Evolutionary conservation across 2,888 invertebrate species (phyloP).

Genomic region (Heliconius charithonia): DNA sequence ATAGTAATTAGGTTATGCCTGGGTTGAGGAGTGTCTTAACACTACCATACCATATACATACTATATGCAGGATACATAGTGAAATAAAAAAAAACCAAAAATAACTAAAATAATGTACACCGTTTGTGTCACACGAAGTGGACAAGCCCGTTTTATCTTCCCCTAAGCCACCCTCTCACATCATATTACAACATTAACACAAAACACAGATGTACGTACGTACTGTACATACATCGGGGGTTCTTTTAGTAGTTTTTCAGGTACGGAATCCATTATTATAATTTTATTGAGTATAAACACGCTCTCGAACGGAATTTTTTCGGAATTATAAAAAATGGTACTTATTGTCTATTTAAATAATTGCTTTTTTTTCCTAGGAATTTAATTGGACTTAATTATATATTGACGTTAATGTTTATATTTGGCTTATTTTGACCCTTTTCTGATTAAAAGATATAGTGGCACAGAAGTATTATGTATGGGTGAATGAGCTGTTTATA

Average conservation of each 20-base stretch:
- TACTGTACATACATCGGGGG: background rate
- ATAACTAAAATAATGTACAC: constrained; percentile 5
- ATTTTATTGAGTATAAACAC: constrained; percentile 22
- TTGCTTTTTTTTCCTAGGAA: constrained; percentile 7
- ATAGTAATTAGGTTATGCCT: too few relatives aligned
- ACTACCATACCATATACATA: too few relatives aligned
- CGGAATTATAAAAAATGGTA: constrained; percentile 14
- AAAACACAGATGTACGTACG: constrained; percentile 3
- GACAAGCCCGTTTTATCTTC: constrained; percentile 8
- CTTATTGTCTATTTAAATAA: constrained; percentile 20
- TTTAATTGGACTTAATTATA: constrained; percentile 1
- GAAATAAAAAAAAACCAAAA: background rate
- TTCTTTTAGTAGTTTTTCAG: constrained; percentile 17
- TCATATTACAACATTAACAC: constrained; percentile 7
- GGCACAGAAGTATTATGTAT: background rate
- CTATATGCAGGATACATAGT: too few relatives aligned
- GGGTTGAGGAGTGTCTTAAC: too few relatives aligned
- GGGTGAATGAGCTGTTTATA: background rate
- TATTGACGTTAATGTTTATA: background rate
- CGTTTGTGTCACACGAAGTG: constrained; percentile 14
- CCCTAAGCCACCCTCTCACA: constrained; percentile 18
- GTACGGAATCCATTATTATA: constrained; percentile 24
- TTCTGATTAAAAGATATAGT: constrained; percentile 2
- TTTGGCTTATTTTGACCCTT: background rate
- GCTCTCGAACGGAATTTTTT: constrained; percentile 2